These are phyloP conservation scores for Octodon degus DNA, from an alignment of 2,113 vertebrate species.

Conservation along the genomic window DNA sequence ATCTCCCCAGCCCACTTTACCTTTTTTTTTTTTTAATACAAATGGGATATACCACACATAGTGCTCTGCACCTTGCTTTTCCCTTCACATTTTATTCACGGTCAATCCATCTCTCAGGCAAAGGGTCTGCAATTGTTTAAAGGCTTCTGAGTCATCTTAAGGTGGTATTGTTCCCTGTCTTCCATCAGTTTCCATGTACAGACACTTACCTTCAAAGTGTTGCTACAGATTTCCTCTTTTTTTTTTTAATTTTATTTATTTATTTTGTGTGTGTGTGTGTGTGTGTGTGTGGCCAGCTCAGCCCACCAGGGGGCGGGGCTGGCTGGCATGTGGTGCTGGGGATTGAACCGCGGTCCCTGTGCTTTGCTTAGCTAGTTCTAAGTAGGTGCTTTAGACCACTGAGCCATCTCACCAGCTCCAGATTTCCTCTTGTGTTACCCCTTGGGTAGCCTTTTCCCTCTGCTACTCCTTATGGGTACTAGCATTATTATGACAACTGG, in stretches of 20 bases:
- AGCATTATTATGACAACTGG: background rate
- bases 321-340: no score
- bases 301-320: no score
- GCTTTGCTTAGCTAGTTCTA: no score
- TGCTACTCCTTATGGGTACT: background rate
- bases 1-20: no score
- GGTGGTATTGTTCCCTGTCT: slow-evolving; percentile 16
- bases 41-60: slow-evolving; percentile 11
- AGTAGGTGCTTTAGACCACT: no score
- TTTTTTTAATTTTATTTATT: no score
- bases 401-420: no score
- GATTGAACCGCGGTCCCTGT: no score
- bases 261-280: no score
- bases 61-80: background rate
- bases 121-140: slow-evolving; percentile 10
- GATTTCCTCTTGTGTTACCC: slow-evolving; percentile 23
- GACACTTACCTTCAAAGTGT: background rate
- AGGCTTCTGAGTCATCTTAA: background rate
- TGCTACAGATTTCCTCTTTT: background rate
- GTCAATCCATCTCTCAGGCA: background rate
- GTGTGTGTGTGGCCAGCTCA: no score
- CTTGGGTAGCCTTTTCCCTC: background rate
- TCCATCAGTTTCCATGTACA: background rate
- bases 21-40: background rate
- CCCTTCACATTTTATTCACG: background rate